Percentiles rank a stretch among this genome's conserved stretches.
Conservation (phyloP, 1,140 invertebrate species). For the Plodia interpunctella region DNA sequence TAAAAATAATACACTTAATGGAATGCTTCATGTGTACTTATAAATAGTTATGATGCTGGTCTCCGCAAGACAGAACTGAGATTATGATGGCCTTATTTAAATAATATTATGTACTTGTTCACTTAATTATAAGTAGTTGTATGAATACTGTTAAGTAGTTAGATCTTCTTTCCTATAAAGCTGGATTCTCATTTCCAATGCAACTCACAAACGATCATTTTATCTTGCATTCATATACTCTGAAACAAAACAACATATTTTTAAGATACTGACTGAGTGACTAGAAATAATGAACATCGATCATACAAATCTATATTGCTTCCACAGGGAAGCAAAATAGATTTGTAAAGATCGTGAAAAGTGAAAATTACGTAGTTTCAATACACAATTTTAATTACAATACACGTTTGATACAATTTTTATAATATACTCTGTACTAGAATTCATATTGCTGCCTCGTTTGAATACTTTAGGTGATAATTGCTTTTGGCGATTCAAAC, state of each 20-base stretch:
- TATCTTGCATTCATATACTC: conserved; percentile 45
- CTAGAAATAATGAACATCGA: too few relatives aligned
- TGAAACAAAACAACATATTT: conserved; percentile 33
- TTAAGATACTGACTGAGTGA: not conserved
- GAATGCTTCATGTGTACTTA: conserved; percentile 2
- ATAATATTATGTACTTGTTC: conserved; percentile 43
- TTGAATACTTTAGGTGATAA: too few relatives aligned
- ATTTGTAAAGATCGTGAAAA: too few relatives aligned
- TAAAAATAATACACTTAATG: not conserved
- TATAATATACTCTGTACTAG: too few relatives aligned
- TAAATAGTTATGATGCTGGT: conserved; percentile 29
- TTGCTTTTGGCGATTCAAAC: too few relatives aligned
- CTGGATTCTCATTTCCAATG: conserved; percentile 40
- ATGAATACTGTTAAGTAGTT: conserved; percentile 70
- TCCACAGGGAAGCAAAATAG: too few relatives aligned
- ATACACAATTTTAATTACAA: too few relatives aligned
- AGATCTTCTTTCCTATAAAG: conserved; percentile 68
- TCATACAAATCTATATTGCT: too few relatives aligned
- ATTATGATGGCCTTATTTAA: conserved; percentile 43
- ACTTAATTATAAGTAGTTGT: conserved; percentile 66
- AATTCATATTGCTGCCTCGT: too few relatives aligned
- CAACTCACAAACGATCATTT: conserved; percentile 33
- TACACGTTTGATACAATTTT: too few relatives aligned
- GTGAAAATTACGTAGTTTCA: too few relatives aligned
- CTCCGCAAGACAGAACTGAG: conserved; percentile 55